phyloP scores from a whole-genome alignment of 2,888 invertebrate species.

The Ptilodon capucinus region DNA sequence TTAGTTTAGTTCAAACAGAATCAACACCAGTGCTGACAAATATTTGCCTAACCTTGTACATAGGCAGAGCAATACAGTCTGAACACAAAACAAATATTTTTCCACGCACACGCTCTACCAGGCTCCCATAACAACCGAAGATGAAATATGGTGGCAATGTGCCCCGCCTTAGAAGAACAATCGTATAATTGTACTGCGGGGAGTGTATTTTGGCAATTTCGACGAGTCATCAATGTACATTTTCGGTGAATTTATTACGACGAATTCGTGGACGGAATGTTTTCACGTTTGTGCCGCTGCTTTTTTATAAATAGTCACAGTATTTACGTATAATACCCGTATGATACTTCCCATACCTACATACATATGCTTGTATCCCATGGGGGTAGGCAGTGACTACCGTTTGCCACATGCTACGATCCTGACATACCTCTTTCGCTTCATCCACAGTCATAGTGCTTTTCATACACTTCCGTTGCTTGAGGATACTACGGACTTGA shows the following conservation, averaged over 20 bases:
- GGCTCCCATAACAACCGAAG: conserved; percentile 20
- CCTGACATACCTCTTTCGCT: too few species aligned
- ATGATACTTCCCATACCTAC: too few species aligned
- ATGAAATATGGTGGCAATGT: conserved; percentile 33
- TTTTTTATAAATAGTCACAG: too few species aligned
- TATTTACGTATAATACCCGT: too few species aligned
- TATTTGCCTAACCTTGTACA: conserved; percentile 12
- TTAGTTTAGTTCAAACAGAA: too few species aligned
- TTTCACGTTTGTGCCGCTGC: conserved; percentile 15
- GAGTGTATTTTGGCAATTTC: conserved; percentile 14
- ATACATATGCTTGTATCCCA: too few species aligned
- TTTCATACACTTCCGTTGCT: too few species aligned
- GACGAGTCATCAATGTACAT: conserved; percentile 9
- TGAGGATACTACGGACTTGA: too few species aligned
- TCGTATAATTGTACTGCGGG: conserved; percentile 19
- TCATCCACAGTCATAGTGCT: too few species aligned
- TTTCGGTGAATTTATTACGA: conserved; percentile 15
- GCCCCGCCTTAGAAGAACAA: conserved; percentile 21
- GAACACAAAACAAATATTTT: conserved; percentile 24
- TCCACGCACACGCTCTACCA: conserved; percentile 20
- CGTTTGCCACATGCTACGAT: too few species aligned
- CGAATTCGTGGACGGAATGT: conserved; percentile 10
- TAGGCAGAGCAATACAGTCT: conserved; percentile 3
- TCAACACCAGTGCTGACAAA: neutral
- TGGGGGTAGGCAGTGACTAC: too few species aligned